phyloP scores from a whole-genome alignment of 2,113 vertebrate genomes.

The Orycteropus afer region DNA sequence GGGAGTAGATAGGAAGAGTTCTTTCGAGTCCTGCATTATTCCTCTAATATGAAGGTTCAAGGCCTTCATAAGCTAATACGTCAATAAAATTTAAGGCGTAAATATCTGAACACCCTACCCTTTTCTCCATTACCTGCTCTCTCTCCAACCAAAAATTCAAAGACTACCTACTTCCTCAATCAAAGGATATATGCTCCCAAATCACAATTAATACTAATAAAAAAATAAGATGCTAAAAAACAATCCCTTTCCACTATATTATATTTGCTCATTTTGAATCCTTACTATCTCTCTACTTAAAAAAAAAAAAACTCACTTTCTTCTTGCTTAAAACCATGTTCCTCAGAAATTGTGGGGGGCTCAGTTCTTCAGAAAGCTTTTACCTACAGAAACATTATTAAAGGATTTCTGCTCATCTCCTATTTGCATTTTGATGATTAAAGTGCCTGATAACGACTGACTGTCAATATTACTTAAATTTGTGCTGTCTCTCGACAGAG shows the following conservation, averaged over 20 bases:
- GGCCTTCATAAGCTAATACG: not conserved
- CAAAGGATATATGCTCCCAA: not conserved
- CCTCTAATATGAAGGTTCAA: not conserved
- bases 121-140: slow-evolving; percentile 6
- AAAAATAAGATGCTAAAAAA: no score
- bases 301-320: not conserved
- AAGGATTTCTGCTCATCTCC: not conserved
- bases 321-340: slow-evolving; percentile 16
- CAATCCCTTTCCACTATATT: not conserved
- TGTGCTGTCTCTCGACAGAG: not conserved
- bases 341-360: not conserved
- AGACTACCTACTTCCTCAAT: not conserved
- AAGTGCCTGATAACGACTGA: not conserved
- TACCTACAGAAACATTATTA: not conserved
- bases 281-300: not conserved
- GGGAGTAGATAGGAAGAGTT: not conserved
- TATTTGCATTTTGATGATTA: slow-evolving; percentile 34
- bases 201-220: no score
- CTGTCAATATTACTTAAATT: not conserved
- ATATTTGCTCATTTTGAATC: not conserved
- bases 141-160: not conserved
- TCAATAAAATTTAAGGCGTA: not conserved
- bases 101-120: not conserved
- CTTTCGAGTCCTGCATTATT: not conserved
- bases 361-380: slow-evolving; percentile 13